Evolutionary conservation across 1,140 invertebrate genomes (phyloP), one percentile per base, ranked within the genome.

Genomic region (Aleiodes sp.): DNA sequence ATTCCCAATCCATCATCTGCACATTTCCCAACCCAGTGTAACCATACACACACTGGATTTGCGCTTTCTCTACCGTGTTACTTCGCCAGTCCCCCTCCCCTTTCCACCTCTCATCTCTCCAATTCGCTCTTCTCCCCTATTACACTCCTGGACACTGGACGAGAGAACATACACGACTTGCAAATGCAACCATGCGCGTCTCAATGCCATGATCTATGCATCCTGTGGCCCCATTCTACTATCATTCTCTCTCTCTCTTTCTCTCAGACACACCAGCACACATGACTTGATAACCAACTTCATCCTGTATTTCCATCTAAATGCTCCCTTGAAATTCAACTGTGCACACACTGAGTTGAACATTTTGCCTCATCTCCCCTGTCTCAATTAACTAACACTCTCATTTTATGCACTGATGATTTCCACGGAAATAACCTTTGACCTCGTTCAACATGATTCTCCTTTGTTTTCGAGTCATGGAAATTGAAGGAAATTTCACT

Each of bases 1-100:
- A 52, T 83, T 82, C 80, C 82, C 80, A 80, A 83, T 85, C 83
- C 84, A 84, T 85, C 84, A 85, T 84, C 80, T 78, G 77, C 75
- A 78, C 79, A 79, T 84, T 84, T 84, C 81, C 82, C 82, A 68
- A 75, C 76, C 71, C 61, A 43, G 9, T 37, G 35, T 10, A 37
- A 1, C 14, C 57, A 61, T 19, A 24, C n/a, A n/a, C n/a, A 62
- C 24, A 12, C 16, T 62, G 60, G 19, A 24, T 52, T 64, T 64
- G 61, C 65, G 60, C 69, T 37, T 70, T 37, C 46, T 65, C 46
- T 41, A 12, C 57, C 63, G 10, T n/a, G 29, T 46, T 33, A 62
- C 16, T 9, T 24, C 26, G 28, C 31, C 71, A 60, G 65, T 68
- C 73, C 56, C 41, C 64, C 65, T 43, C 66, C 37, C 67, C 39